Conservation (phyloP, 2,888 invertebrate species). For the Tenthredo amoena region DNA sequence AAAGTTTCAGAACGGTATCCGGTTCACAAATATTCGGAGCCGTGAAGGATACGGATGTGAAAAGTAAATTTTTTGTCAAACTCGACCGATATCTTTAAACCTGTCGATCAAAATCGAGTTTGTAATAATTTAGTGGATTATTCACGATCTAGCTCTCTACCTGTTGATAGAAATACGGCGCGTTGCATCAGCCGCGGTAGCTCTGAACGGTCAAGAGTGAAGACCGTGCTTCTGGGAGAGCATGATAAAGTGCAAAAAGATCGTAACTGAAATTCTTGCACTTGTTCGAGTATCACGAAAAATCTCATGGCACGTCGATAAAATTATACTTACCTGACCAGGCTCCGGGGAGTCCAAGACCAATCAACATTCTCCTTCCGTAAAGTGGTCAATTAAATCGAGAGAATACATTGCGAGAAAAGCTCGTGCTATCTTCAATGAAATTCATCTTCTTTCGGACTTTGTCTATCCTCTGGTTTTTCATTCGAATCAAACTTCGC, state of each 20-base stretch:
- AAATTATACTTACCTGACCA: constrained; percentile 40
- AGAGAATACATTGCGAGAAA: constrained; percentile 35
- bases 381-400: constrained; percentile 49
- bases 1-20: background rate
- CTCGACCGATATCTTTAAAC: background rate
- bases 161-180: background rate
- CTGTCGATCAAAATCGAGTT: constrained; percentile 25
- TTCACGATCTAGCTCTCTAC: background rate
- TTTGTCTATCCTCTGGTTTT: background rate
- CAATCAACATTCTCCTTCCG: constrained; percentile 45
- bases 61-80: background rate
- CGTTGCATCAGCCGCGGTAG: constrained; percentile 31
- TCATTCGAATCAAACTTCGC: background rate
- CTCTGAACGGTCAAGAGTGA: background rate
- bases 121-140: background rate
- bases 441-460: constrained; percentile 25
- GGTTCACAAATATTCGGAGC: background rate
- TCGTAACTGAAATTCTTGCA: constrained; percentile 31
- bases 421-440: constrained; percentile 36
- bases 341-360: constrained; percentile 41
- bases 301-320: constrained; percentile 46
- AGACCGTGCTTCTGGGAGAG: constrained; percentile 33
- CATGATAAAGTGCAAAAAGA: constrained; percentile 36
- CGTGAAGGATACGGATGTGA: background rate
- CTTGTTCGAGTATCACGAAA: constrained; percentile 38